These are phyloP conservation scores for Thysanoteuthis rhombus DNA, from an alignment of 2,888 invertebrate genomes.

Conservation along the genomic window DNA sequence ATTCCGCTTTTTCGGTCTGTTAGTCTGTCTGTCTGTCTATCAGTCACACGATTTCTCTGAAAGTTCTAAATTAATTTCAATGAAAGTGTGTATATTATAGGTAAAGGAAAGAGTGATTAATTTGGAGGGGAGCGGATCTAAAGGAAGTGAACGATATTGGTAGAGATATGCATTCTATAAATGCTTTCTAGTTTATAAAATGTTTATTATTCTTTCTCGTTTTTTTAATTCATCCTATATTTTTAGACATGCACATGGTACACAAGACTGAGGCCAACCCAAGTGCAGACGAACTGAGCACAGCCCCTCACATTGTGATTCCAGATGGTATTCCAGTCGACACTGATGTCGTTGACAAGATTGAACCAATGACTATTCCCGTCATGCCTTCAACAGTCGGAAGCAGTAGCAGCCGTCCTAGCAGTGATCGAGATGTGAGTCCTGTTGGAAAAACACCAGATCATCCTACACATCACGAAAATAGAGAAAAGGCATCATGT, in stretches of 20 bases:
- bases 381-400: neutral
- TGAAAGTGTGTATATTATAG: too few species aligned
- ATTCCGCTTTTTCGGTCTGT: too few species aligned
- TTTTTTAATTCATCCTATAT: too few species aligned
- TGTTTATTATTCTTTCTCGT: too few species aligned
- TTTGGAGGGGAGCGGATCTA: too few species aligned
- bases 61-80: too few species aligned
- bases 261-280: neutral
- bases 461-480: neutral
- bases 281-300: neutral
- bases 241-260: neutral
- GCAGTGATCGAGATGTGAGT: neutral
- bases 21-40: too few species aligned
- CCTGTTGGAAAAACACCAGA: neutral
- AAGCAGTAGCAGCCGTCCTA: neutral
- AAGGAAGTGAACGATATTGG: too few species aligned
- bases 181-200: too few species aligned
- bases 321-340: neutral
- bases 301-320: neutral
- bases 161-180: too few species aligned
- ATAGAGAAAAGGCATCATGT: neutral
- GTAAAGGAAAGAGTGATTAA: too few species aligned
- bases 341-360: neutral
- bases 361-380: neutral
- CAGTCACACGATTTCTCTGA: too few species aligned